Base-by-base conservation (phyloP, 1,140 invertebrate genomes). In the Chlorops oryzae region DNA sequence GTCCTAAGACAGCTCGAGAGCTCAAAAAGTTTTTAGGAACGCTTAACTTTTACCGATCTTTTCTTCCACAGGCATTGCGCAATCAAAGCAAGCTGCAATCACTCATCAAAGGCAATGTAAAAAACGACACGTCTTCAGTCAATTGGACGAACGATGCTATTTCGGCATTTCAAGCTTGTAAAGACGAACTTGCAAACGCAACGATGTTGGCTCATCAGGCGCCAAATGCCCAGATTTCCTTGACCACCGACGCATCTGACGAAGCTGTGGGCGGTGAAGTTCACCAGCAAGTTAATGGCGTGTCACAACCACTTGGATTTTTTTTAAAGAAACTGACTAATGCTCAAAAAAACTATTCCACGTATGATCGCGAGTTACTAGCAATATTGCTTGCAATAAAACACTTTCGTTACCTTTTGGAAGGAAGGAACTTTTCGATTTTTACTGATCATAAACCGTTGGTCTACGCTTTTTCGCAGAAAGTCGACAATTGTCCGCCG, bases 391-490 rank as follows among this genome's bases (percentile, higher is more conserved):
- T 53, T 6, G 50, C 61, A 7, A 47, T 70, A 12, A 23, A 52
- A 20, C 20, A 47, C 43, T 47, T 52, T 27, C 45, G 44, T 6
- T 39, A 47, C 23, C 38, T 60, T n/a, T 7, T 79, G 0, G 72
- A 77, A 62, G 73, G 59, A 15, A 55, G 65, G 50, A 6, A 22
- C 15, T 71, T 75, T 40, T 53, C 40, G 0, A 58, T 76, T 5
- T 66, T 49, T 22, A 73, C 65, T 3, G 68, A 77, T 48, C 75
- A 77, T 47, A 69, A 70, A 47, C 73, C 70, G 2, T 46, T 75
- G 7, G 62, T 54, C 10, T 62, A 47, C 44, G 59, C 62, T 1
- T 73, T 74, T 38, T 17, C 37, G 24, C 53, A 70, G 43, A 62
- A 57, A 37, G 2, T 23, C 3, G 58, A 67, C 9, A 71, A 65